Evolutionary conservation across 2,797 vertebrate species (phyloP).

Genomic region (Vultur gryphus): DNA sequence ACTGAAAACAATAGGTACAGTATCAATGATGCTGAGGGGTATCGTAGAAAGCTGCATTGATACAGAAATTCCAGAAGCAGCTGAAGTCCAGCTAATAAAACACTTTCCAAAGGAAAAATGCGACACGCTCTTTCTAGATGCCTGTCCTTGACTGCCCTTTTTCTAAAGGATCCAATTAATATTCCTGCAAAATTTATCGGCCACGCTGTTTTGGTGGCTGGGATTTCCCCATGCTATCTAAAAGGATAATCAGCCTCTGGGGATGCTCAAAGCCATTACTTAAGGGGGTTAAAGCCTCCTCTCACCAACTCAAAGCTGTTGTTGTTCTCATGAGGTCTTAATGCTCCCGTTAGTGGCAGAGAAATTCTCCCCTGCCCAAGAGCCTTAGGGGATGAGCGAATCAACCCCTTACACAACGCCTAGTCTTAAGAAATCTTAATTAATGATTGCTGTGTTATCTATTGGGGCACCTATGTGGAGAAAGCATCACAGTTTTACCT

Average conservation of each 20-base stretch:
- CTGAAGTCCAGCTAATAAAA: neutral
- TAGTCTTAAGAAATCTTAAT: neutral
- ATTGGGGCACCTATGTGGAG: neutral
- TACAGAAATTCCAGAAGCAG: neutral
- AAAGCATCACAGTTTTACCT: neutral
- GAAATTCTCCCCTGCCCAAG: neutral
- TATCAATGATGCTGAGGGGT: neutral
- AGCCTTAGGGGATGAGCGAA: neutral
- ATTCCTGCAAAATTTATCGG: neutral
- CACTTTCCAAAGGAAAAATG: neutral
- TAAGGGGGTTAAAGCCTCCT: neutral
- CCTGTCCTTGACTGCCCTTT: conserved; percentile 30
- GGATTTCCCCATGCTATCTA: neutral
- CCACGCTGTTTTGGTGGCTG: neutral
- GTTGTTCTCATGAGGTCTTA: neutral
- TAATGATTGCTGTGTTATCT: neutral
- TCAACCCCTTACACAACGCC: neutral
- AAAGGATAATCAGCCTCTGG: neutral
- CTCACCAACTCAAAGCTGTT: neutral
- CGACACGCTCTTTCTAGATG: neutral
- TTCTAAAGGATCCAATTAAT: neutral
- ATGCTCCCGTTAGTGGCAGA: neutral
- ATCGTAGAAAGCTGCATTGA: neutral
- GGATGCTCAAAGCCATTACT: neutral
- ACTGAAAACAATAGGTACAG: neutral